A percentile compares a stretch with the other conserved stretches of the same genome.
These are phyloP conservation scores for Hyles euphorbiae DNA, from an alignment of 1,140 invertebrate genomes.

Conservation along the genomic window DNA sequence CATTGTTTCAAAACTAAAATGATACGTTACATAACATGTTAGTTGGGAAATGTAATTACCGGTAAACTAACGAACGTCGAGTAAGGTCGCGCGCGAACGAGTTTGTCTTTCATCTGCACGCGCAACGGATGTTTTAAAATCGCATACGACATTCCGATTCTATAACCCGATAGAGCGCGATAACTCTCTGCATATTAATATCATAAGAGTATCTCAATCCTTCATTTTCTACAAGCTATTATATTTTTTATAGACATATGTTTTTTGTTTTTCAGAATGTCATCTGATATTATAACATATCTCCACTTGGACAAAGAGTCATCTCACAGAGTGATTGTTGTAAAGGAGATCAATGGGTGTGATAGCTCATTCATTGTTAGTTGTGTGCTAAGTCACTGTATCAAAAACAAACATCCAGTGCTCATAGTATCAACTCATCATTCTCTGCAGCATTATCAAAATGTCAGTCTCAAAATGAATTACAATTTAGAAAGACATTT, in stretches of 20 bases:
- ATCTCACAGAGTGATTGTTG: constrained; percentile 76
- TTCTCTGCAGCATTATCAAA: constrained; percentile 82
- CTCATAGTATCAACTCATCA: constrained; percentile 82
- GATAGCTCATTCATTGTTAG: constrained; percentile 83
- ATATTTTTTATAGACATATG: neutral
- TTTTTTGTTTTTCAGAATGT: constrained; percentile 67
- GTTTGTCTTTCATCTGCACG: constrained; percentile 11
- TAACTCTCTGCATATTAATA: no score
- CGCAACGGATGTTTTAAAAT: constrained; percentile 4
- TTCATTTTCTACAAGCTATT: no score
- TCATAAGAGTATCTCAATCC: no score
- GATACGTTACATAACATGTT: constrained; percentile 13
- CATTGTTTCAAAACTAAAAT: neutral
- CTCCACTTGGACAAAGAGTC: constrained; percentile 78
- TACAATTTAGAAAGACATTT: constrained; percentile 79
- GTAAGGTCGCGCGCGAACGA: constrained; percentile 12
- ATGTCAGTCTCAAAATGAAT: constrained; percentile 82
- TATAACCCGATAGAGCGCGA: neutral
- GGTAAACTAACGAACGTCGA: constrained; percentile 13
- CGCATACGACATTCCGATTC: neutral
- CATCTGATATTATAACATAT: constrained; percentile 73
- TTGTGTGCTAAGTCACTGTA: constrained; percentile 77
- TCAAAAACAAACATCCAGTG: constrained; percentile 75
- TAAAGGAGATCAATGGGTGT: constrained; percentile 81
- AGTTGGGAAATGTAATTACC: constrained; percentile 11